phyloP scores from a whole-genome alignment of 2,888 invertebrate genomes.

The Sarcophaga caerulescens region DNA sequence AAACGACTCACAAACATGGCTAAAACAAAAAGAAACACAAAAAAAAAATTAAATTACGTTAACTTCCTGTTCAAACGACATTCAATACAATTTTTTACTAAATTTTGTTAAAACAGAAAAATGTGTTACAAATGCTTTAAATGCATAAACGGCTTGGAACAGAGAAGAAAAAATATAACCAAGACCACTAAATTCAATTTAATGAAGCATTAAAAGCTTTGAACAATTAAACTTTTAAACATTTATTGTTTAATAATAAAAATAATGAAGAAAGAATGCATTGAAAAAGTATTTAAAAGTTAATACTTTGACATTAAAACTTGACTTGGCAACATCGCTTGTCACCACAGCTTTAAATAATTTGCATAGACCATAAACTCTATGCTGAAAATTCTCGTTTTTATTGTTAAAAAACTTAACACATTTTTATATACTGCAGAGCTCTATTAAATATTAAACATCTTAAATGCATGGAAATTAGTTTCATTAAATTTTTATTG shows the following conservation, averaged over 20 bases:
- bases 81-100: constrained; percentile 49
- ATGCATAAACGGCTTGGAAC: neutral
- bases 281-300: neutral
- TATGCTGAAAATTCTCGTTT: neutral
- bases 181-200: constrained; percentile 11
- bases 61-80: constrained; percentile 65
- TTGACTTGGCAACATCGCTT: constrained; percentile 54
- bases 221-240: neutral
- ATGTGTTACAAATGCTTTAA: constrained; percentile 62
- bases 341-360: constrained; percentile 16
- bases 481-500: neutral
- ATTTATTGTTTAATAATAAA: neutral
- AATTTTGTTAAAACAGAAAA: constrained; percentile 49
- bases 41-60: constrained; percentile 49
- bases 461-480: neutral
- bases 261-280: neutral
- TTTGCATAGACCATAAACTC: constrained; percentile 58
- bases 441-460: constrained; percentile 12
- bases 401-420: neutral
- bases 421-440: neutral
- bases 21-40: constrained; percentile 12
- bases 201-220: constrained; percentile 5
- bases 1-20: neutral
- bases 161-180: constrained; percentile 21
- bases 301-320: constrained; percentile 62